Percentiles rank a stretch among this genome's conserved stretches.
Conservation (phyloP, 2,797 vertebrate genomes). For the Argentina silus region DNA sequence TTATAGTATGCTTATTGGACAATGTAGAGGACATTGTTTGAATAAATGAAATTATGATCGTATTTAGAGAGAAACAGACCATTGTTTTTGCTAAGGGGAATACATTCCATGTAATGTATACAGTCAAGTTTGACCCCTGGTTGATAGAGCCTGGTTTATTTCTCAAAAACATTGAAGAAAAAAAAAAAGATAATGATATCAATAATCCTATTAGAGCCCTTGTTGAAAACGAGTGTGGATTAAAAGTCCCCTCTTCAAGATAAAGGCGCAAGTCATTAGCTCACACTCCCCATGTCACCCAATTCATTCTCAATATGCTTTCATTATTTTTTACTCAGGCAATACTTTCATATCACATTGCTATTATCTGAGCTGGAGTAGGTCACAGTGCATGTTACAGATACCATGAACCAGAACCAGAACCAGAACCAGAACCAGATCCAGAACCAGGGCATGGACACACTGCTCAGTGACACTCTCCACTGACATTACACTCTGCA, state of each 20-base stretch:
- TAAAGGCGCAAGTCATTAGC: slow-evolving; percentile 59
- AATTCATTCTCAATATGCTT: slow-evolving; percentile 14
- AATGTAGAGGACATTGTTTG: not conserved
- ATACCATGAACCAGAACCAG: too few species aligned
- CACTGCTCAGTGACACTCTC: too few species aligned
- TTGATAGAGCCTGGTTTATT: slow-evolving; percentile 29
- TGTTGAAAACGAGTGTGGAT: slow-evolving; percentile 58
- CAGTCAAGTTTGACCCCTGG: slow-evolving; percentile 36
- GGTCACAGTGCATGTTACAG: not conserved
- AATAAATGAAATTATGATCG: not conserved
- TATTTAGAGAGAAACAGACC: not conserved
- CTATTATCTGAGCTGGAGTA: not conserved
- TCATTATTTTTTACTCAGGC: not conserved
- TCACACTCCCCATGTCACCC: slow-evolving; percentile 15
- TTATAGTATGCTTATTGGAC: not conserved
- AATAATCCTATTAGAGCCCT: slow-evolving; percentile 63
- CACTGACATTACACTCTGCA: too few species aligned
- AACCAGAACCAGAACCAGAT: too few species aligned
- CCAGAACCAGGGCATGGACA: too few species aligned
- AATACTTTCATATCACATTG: not conserved
- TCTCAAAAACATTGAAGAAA: slow-evolving; percentile 40
- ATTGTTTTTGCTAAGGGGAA: slow-evolving; percentile 8
- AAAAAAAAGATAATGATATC: slow-evolving; percentile 48
- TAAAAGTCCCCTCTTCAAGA: slow-evolving; percentile 60
- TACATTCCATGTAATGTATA: slow-evolving; percentile 21